Base-by-base conservation (phyloP, 2,888 invertebrate species). In the Dynastes tityus region DNA sequence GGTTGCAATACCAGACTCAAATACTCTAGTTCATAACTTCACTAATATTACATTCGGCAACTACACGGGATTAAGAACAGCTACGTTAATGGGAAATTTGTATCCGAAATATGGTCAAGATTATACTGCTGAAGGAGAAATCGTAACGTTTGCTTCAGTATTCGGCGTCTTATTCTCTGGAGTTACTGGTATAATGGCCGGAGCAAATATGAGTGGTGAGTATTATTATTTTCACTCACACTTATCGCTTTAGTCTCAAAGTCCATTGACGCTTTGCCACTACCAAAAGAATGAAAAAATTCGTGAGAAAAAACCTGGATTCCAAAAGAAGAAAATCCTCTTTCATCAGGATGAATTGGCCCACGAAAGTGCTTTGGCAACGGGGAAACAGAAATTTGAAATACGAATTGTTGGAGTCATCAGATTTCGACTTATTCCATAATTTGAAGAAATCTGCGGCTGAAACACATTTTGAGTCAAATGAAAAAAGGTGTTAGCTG, bases 171-270 rank as follows among this genome's bases (percentile, higher is more conserved):
- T 99, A 45, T 99, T 99, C 89, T 97, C 97, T 29, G 99, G 99
- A 16, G 98, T 99, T 1, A 99, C 99, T 0, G 99, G 99, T 1
- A 98, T 99, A 82, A 98, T 99, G 97, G 99, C 99, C 61, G 99
- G 99, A 0, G 99, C 99, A 45, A 99, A 99, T 88, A 98, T 99
- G 98, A 98, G 96, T 81, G 96, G 96, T 91, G 86, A 88, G 89
- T 16, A 55, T 32, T 32, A 16, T 4, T 27, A 22, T 4, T 32
- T 32, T 32, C 2, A 5, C 32, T 5, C 5, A 37, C 5, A n/a
- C 27, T 51, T 1, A 63, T 40, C 40, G 13, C 3, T 40, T 11
- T 40, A 65, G 0, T 13, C 22, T 22, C 22, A 22, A 22, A 22
- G 22, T 22, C 22, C 22, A 22, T 22, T 22, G 22, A 22, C 22